These are phyloP conservation scores for Acrocyrtus sp. DNA, from an alignment of 2,888 invertebrate species.

Conservation along the genomic window DNA sequence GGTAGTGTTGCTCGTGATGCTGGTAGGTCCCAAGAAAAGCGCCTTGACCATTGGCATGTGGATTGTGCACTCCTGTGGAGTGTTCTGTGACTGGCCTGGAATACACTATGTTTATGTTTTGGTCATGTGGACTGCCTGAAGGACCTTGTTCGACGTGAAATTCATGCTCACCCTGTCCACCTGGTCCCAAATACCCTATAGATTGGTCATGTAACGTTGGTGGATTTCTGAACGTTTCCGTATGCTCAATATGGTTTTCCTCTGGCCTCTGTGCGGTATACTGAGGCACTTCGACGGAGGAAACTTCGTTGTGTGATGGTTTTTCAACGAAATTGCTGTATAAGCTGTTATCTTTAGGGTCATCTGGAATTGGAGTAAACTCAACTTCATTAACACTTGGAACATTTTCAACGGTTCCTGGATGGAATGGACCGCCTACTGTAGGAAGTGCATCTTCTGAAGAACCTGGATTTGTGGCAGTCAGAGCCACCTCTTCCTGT, in stretches of 20 bases:
- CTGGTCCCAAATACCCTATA: not conserved
- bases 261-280: not conserved
- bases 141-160: not conserved
- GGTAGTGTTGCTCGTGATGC: not conserved
- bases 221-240: not conserved
- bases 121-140: not conserved
- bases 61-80: slow-evolving; percentile 20
- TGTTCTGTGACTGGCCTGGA: slow-evolving; percentile 33
- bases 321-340: slow-evolving; percentile 2
- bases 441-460: slow-evolving; percentile 5
- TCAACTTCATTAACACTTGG: slow-evolving; percentile 11
- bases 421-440: slow-evolving; percentile 8
- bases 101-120: slow-evolving; percentile 9
- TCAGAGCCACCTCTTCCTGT: not conserved
- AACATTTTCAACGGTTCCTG: slow-evolving; percentile 13
- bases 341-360: slow-evolving; percentile 26
- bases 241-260: not conserved
- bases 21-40: slow-evolving; percentile 10
- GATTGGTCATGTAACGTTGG: not conserved
- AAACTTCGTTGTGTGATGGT: slow-evolving; percentile 10
- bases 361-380: slow-evolving; percentile 34
- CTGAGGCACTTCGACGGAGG: not conserved
- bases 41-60: slow-evolving; percentile 1
- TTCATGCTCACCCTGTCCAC: not conserved
- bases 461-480: not conserved